Percentiles rank a stretch among this genome's conserved stretches.
phyloP scores from a whole-genome alignment of 1,140 invertebrate genomes.

The Araneus ventricosus region DNA sequence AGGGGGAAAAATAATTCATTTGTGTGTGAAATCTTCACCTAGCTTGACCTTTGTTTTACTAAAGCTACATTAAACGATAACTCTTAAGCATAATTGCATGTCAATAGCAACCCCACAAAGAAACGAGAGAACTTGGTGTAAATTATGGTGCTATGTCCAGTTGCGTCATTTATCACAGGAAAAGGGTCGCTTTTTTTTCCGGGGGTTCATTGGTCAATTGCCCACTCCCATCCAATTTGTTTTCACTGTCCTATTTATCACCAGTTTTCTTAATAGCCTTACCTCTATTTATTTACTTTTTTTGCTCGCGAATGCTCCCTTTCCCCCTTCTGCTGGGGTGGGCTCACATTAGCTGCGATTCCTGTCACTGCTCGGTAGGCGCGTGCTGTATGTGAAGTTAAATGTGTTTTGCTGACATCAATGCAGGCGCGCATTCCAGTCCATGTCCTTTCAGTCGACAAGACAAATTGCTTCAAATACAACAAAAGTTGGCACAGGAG shows the following conservation, averaged over 20 bases:
- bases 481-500: background rate
- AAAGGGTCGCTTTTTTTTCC: slow-evolving; percentile 21
- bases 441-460: background rate
- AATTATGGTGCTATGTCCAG: slow-evolving; percentile 50
- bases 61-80: slow-evolving; percentile 40
- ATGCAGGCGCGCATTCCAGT: background rate
- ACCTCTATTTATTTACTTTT: slow-evolving; percentile 20
- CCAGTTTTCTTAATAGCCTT: slow-evolving; percentile 49
- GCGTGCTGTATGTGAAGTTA: background rate
- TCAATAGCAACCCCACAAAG: slow-evolving; percentile 32
- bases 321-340: background rate
- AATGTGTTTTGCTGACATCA: slow-evolving; percentile 13
- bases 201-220: slow-evolving; percentile 48
- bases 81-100: slow-evolving; percentile 56
- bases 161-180: slow-evolving; percentile 27
- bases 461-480: background rate
- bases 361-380: background rate
- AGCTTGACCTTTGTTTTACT: slow-evolving; percentile 7
- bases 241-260: slow-evolving; percentile 48
- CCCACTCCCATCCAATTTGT: slow-evolving; percentile 47
- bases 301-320: background rate
- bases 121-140: slow-evolving; percentile 19
- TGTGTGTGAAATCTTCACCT: slow-evolving; percentile 26
- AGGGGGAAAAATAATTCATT: slow-evolving; percentile 17
- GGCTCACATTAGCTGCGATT: slow-evolving; percentile 4